Evolutionary conservation across 2,888 invertebrate species (phyloP).

Genomic region (Erannis defoliaria): DNA sequence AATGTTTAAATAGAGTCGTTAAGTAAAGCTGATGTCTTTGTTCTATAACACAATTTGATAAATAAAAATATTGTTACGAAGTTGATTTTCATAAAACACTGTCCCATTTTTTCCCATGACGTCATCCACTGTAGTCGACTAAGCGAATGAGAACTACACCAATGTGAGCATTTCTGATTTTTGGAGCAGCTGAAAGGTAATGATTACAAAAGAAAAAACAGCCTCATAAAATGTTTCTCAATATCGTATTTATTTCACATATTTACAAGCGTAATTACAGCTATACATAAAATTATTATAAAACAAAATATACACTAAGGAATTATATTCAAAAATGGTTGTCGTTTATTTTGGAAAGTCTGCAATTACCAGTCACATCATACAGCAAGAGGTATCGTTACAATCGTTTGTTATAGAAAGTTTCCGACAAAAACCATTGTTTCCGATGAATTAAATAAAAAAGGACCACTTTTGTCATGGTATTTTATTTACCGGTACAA

Average conservation of each 20-base stretch:
- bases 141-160: too few species aligned
- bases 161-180: too few species aligned
- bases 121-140: too few species aligned
- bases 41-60: too few species aligned
- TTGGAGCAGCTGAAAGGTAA: too few species aligned
- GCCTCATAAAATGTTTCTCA: constrained; percentile 28
- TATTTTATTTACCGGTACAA: constrained; percentile 47
- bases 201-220: constrained; percentile 19
- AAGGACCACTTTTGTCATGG: constrained; percentile 54
- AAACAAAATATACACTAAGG: constrained; percentile 27
- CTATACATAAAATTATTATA: constrained; percentile 51
- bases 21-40: too few species aligned
- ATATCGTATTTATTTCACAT: constrained; percentile 78
- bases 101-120: too few species aligned
- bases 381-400: constrained; percentile 20
- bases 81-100: too few species aligned
- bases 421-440: constrained; percentile 10
- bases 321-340: background rate
- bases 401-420: constrained; percentile 11
- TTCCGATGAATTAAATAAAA: constrained; percentile 30
- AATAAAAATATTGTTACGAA: too few species aligned
- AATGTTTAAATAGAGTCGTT: too few species aligned
- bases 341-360: constrained; percentile 17
- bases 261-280: constrained; percentile 81
- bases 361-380: constrained; percentile 15